Evolutionary conservation across 2,113 vertebrate species (phyloP), one percentile per base, ranked within the genome.

Genomic region (Cepphus grylle): DNA sequence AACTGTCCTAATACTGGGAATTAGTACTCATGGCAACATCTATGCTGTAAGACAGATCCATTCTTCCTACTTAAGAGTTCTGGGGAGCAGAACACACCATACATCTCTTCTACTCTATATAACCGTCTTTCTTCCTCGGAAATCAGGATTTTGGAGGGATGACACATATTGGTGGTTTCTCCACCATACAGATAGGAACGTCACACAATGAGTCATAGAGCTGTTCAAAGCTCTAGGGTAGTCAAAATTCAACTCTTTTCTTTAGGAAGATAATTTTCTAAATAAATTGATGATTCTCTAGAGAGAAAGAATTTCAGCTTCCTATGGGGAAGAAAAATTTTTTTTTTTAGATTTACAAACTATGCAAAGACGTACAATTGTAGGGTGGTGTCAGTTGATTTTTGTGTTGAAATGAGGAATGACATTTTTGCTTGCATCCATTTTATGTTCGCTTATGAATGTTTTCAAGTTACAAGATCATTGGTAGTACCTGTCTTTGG

Each of bases 401-500:
- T 53, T 82, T 55, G 13, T 62, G 30, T 36, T 43, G 23, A 78
- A 86, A 47, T 81, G 6, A 84, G 52, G 29, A 71, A 40, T 27
- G 16, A 36, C 3, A 25, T 73, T 66, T 86, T 78, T 88, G 2
- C 30, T 93, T 81, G 5, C 4, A 65, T 62, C n/a, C 13, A 15
- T 36, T 96, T 90, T 52, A 45, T 38, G 89, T 62, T 30, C 53
- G 22, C n/a, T 70, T 29, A 53, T 58, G 7, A 47, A 74, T 50
- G 12, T 22, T 67, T 78, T 17, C 32, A 38, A 22, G 12, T 90
- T 76, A 82, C 6, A 93, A 34, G 43, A 43, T 89, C 21, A 50
- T 32, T 80, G 53, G 3, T 78, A 77, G 61, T 98, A 99, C 99
- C 99, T 97, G 99, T 99, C 81, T 98, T 99, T 43, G 99, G 98